Percentiles rank a stretch among this genome's conserved stretches.
Conservation (phyloP, 2,797 vertebrate species). For the Poecilia velifera region DNA sequence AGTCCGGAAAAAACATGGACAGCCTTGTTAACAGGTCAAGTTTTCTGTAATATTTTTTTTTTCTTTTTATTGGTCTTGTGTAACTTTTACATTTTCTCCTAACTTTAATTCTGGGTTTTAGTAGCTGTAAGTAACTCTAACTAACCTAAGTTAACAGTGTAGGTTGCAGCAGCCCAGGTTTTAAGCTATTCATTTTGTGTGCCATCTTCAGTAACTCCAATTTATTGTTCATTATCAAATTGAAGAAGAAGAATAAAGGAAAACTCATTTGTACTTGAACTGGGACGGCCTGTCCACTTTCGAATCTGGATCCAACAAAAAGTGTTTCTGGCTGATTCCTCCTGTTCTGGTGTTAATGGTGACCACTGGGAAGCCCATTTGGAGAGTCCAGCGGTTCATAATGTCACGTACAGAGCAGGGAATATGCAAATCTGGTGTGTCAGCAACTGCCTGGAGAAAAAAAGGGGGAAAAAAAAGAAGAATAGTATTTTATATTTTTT, state of each 20-base stretch:
- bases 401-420: slow-evolving; percentile 78
- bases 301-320: slow-evolving; percentile 85
- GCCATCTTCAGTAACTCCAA: background rate
- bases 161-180: background rate
- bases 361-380: slow-evolving; percentile 95
- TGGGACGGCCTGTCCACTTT: slow-evolving; percentile 81
- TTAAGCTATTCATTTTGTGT: background rate
- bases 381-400: slow-evolving; percentile 94
- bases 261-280: slow-evolving; percentile 84
- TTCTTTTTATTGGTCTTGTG: background rate
- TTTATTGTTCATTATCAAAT: background rate
- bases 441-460: slow-evolving; percentile 76
- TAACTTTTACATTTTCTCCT: background rate
- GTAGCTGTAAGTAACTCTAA: background rate
- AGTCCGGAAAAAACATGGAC: background rate
- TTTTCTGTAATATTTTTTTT: background rate
- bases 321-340: slow-evolving; percentile 85
- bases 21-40: background rate
- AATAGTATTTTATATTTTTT: background rate
- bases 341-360: slow-evolving; percentile 85
- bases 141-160: background rate
- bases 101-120: background rate
- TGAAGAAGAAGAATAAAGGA: background rate
- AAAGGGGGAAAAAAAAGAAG: background rate
- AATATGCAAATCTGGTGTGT: background rate